phyloP scores from a whole-genome alignment of 1,140 invertebrate species.

The Hermatobates lingyangjiaoensis region DNA sequence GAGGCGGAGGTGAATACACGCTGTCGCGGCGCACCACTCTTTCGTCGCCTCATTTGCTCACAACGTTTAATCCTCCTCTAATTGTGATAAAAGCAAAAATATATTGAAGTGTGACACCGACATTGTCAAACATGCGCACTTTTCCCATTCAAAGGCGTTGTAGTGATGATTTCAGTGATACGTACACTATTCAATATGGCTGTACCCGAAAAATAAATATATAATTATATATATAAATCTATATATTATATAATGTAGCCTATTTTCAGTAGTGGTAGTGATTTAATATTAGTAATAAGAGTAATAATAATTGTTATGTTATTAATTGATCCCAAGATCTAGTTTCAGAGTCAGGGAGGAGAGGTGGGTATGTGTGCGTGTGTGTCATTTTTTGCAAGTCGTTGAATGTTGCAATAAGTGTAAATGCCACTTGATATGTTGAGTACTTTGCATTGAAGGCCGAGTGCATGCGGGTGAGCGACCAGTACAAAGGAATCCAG shows the following conservation, averaged over 20 bases:
- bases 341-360: neutral
- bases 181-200: constrained; percentile 16
- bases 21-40: no score
- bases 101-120: no score
- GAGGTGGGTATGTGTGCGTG: neutral
- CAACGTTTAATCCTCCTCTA: no score
- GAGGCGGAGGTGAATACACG: no score
- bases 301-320: no score
- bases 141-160: no score
- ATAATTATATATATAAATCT: constrained; percentile 10
- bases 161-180: constrained; percentile 15
- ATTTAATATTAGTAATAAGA: no score
- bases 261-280: constrained; percentile 12
- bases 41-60: no score
- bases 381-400: neutral
- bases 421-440: neutral
- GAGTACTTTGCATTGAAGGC: neutral
- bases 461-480: no score
- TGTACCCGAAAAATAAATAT: constrained; percentile 12
- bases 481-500: no score
- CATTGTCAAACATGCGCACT: no score
- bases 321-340: constrained; percentile 3
- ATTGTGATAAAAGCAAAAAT: no score
- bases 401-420: neutral
- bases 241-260: constrained; percentile 10